A percentile compares a stretch with the other conserved stretches of the same genome.
These are phyloP conservation scores for Neocloeon triangulifer DNA, from an alignment of 1,140 invertebrate species.

Conservation along the genomic window DNA sequence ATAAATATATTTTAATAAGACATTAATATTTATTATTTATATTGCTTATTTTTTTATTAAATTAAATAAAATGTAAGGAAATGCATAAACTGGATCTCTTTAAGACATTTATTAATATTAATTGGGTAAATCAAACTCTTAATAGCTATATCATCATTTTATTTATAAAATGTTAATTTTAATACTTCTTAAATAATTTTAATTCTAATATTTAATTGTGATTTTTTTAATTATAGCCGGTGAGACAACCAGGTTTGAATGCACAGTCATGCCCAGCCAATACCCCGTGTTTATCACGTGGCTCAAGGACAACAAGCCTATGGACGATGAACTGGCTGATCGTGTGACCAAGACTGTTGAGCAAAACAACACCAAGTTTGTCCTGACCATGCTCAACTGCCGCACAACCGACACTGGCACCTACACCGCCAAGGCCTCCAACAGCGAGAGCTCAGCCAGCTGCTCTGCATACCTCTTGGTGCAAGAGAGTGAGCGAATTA, in stretches of 20 bases:
- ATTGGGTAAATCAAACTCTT: too few species aligned
- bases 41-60: too few species aligned
- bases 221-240: conserved; percentile 35
- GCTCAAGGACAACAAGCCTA: conserved; percentile 70
- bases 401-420: conserved; percentile 62
- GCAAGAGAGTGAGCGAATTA: conserved; percentile 42
- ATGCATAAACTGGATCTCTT: too few species aligned
- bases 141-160: too few species aligned
- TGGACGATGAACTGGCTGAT: conserved; percentile 53
- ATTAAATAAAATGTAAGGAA: too few species aligned
- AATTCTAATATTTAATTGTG: conserved; percentile 1
- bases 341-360: conserved; percentile 23
- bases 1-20: too few species aligned
- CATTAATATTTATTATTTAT: too few species aligned
- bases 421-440: conserved; percentile 78
- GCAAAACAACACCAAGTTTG: conserved; percentile 20
- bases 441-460: conserved; percentile 49
- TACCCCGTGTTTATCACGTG: conserved; percentile 48
- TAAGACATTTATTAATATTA: too few species aligned
- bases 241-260: conserved; percentile 64
- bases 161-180: too few species aligned
- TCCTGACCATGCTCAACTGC: conserved; percentile 57
- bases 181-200: background rate
- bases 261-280: conserved; percentile 34
- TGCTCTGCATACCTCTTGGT: conserved; percentile 69